These are phyloP conservation scores for Echinops telfairi DNA, from an alignment of 2,113 vertebrate species.

Conservation along the genomic window DNA sequence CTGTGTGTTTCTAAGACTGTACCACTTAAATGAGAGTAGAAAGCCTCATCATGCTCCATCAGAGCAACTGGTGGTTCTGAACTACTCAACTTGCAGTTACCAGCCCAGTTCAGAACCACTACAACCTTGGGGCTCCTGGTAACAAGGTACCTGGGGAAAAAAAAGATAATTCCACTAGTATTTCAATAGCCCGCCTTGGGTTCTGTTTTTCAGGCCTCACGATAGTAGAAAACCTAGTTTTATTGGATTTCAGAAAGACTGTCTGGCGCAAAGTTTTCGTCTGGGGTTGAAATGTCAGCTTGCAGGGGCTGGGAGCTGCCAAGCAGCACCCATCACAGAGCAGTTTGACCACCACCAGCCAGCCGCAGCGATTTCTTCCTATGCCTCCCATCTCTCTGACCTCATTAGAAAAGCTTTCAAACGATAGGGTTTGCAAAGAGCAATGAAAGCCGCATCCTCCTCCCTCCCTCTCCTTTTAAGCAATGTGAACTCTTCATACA, in stretches of 20 bases:
- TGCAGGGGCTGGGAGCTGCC: too few relatives aligned
- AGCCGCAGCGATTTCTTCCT: not conserved
- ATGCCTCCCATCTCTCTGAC: not conserved
- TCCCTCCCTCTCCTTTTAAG: not conserved
- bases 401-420: not conserved
- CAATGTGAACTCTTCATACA: slow-evolving; percentile 40
- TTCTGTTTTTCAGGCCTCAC: not conserved
- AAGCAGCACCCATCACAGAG: too few relatives aligned
- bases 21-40: too few relatives aligned
- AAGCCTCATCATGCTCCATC: too few relatives aligned
- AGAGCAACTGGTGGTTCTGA: too few relatives aligned
- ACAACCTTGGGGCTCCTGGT: not conserved
- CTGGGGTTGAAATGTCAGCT: not conserved
- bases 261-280: not conserved
- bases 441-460: not conserved
- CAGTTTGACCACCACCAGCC: too few relatives aligned
- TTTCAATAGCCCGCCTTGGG: not conserved
- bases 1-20: too few relatives aligned
- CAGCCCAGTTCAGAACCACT: too few relatives aligned
- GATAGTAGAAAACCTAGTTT: not conserved
- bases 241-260: not conserved
- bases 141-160: not conserved
- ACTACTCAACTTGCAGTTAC: too few relatives aligned
- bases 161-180: not conserved
- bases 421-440: not conserved